Evolutionary conservation across 2,113 vertebrate species (phyloP).

Genomic region (Lampris incognitus): DNA sequence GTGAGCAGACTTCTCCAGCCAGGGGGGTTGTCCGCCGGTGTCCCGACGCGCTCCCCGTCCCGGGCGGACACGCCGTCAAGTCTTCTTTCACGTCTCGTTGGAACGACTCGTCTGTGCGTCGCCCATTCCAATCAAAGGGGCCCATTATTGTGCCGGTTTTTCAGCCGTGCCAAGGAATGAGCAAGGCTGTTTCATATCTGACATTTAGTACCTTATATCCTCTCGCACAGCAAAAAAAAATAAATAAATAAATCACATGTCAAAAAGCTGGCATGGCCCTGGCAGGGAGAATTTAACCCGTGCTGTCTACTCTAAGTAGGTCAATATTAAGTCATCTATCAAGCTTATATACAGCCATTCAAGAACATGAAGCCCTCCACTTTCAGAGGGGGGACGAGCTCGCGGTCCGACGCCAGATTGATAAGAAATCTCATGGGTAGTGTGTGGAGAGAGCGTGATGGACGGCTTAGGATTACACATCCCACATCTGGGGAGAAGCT

Average conservation of each 20-base stretch:
- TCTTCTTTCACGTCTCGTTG: background rate
- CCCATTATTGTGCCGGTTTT: slow-evolving; percentile 18
- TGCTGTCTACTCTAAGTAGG: slow-evolving; percentile 31
- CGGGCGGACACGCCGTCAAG: no score
- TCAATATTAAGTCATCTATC: slow-evolving; percentile 5
- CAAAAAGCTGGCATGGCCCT: slow-evolving; percentile 16
- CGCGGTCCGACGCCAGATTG: slow-evolving; percentile 29
- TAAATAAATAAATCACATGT: background rate
- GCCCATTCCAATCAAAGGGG: slow-evolving; percentile 17
- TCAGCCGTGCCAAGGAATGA: slow-evolving; percentile 5
- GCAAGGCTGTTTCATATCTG: background rate
- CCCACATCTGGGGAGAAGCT: background rate
- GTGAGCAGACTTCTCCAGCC: slow-evolving; percentile 22
- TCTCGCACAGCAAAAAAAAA: no score
- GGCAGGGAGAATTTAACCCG: slow-evolving; percentile 14
- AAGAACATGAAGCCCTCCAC: slow-evolving; percentile 23
- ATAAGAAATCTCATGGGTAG: background rate
- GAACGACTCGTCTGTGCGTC: slow-evolving; percentile 21
- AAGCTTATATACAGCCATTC: slow-evolving; percentile 32
- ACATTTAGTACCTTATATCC: background rate
- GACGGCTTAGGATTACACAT: slow-evolving; percentile 29
- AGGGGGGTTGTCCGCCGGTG: background rate
- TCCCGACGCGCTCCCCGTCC: no score
- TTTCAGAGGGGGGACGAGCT: slow-evolving; percentile 17
- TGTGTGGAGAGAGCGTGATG: slow-evolving; percentile 12